Percentiles rank a stretch among this genome's conserved stretches.
Evolutionary conservation across 2,113 vertebrate species (phyloP).

Genomic region (Romanogobio albipinnatus): DNA sequence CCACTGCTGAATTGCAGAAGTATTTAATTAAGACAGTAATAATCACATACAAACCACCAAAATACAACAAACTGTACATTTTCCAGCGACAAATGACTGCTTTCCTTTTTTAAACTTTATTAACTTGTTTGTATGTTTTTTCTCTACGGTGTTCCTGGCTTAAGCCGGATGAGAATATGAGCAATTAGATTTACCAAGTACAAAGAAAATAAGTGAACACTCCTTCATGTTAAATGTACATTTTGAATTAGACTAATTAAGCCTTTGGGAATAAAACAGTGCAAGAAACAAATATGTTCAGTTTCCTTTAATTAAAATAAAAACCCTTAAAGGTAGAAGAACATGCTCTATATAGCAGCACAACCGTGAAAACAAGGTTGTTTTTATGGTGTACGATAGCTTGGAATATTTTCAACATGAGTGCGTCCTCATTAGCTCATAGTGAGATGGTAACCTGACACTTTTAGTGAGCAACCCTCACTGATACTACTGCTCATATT

Average conservation of each 20-base stretch:
- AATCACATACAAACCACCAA: not conserved
- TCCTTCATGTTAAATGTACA: slow-evolving; percentile 1
- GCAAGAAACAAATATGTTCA: slow-evolving; percentile 3
- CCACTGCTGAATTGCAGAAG: too few species aligned
- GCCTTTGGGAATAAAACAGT: slow-evolving; percentile 23
- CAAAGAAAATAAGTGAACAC: not conserved
- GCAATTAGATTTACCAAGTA: not conserved
- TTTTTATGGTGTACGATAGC: not conserved
- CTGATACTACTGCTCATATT: not conserved
- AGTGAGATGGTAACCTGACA: not conserved
- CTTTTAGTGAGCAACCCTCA: not conserved
- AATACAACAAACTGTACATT: not conserved
- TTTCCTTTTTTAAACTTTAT: not conserved
- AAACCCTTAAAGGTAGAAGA: not conserved
- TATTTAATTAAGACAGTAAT: too few species aligned
- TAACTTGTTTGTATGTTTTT: not conserved
- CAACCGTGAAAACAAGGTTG: not conserved
- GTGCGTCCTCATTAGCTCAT: slow-evolving; percentile 10
- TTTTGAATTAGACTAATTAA: slow-evolving; percentile 28
- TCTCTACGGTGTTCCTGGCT: not conserved
- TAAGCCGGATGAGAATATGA: not conserved
- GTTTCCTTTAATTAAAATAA: slow-evolving; percentile 9
- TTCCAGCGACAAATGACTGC: not conserved
- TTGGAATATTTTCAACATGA: not conserved
- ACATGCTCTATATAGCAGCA: slow-evolving; percentile 4